Conservation (phyloP, 1,140 invertebrate genomes). For the Scaptodrosophila lebanonensis region DNA sequence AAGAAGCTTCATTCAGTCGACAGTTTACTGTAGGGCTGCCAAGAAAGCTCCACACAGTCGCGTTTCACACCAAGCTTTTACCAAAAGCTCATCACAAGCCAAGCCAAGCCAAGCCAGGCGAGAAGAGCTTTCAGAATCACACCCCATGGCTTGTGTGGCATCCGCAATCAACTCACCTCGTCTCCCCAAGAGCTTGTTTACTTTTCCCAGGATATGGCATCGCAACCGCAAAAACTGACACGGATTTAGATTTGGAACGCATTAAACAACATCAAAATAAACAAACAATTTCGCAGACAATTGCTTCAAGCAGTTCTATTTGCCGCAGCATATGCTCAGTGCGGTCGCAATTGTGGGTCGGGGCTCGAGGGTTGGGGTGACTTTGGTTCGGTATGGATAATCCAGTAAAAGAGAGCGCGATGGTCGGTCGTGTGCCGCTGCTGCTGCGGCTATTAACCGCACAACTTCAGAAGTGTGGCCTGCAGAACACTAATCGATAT, state of each 20-base stretch:
- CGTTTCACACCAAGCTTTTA: conserved; percentile 11
- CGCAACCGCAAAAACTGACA: conserved; percentile 33
- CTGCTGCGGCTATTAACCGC: conserved; percentile 12
- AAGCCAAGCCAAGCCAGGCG: too few relatives aligned
- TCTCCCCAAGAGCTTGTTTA: conserved; percentile 29
- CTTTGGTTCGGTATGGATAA: conserved; percentile 36
- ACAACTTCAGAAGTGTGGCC: conserved; percentile 44
- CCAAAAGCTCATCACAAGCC: too few relatives aligned
- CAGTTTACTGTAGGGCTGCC: too few relatives aligned
- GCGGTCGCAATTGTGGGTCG: too few relatives aligned
- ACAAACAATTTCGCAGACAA: conserved; percentile 73
- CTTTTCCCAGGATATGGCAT: conserved; percentile 57
- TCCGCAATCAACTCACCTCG: conserved; percentile 36
- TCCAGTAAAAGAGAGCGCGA: conserved; percentile 45
- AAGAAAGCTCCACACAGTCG: conserved; percentile 4
- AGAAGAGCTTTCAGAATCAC: conserved; percentile 27
- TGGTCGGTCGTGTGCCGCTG: conserved; percentile 45
- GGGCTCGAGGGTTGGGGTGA: conserved; percentile 25
- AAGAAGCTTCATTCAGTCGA: too few relatives aligned
- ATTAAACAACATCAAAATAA: conserved; percentile 73
- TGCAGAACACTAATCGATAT: conserved; percentile 63
- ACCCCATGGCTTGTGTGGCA: too few relatives aligned
- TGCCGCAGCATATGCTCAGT: conserved; percentile 45
- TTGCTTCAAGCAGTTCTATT: conserved; percentile 48
- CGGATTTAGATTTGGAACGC: conserved; percentile 59